Evolutionary conservation across 2,113 vertebrate species (phyloP).

Genomic region (Trematocara stigmaticum): DNA sequence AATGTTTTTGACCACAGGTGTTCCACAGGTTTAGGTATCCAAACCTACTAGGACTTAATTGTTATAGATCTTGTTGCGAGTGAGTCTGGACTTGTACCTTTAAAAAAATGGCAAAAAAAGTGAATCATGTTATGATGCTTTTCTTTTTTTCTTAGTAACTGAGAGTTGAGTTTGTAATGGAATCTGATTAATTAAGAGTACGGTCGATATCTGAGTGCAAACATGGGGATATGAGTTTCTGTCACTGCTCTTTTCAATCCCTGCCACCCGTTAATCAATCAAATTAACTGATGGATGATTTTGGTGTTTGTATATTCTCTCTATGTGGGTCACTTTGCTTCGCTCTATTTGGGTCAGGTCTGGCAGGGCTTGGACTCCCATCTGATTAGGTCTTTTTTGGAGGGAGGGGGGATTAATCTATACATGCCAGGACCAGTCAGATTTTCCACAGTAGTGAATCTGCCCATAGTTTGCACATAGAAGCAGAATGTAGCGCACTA

Average conservation of each 20-base stretch:
- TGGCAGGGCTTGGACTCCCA: not conserved
- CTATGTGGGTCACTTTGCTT: not conserved
- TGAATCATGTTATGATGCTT: accelerated
- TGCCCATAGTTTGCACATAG: not conserved
- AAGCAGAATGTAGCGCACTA: not conserved
- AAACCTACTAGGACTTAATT: accelerated
- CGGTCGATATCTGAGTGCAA: not conserved
- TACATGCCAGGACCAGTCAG: not conserved
- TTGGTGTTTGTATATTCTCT: no score
- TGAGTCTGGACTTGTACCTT: not conserved
- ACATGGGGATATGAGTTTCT: not conserved
- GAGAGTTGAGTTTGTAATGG: accelerated
- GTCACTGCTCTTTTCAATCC: not conserved
- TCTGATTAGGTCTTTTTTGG: not conserved
- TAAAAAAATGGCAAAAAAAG: not conserved
- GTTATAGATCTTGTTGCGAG: not conserved
- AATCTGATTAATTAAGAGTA: not conserved
- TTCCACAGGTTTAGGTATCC: not conserved
- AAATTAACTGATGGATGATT: not conserved
- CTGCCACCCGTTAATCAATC: not conserved
- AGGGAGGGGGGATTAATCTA: not conserved
- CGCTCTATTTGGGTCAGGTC: not conserved
- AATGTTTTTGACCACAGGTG: no score
- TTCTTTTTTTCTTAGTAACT: not conserved
- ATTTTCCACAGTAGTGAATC: not conserved